A percentile compares a stretch with the other conserved stretches of the same genome.
phyloP scores from a whole-genome alignment of 2,797 vertebrate species.

The Chloroceryle amazona region DNA sequence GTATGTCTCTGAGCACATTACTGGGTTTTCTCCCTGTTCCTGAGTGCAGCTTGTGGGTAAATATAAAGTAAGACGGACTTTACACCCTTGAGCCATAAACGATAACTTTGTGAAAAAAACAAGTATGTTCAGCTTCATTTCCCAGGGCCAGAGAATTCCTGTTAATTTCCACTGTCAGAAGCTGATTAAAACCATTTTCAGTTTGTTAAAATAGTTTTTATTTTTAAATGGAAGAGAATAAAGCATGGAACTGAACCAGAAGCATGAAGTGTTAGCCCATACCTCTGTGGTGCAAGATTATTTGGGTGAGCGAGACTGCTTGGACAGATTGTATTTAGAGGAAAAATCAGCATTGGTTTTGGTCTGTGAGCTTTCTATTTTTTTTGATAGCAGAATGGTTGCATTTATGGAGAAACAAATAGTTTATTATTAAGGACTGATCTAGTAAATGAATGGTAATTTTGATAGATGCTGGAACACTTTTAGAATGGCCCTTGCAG shows the following conservation, averaged over 20 bases:
- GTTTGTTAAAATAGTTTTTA: not conserved
- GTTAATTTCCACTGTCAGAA: not conserved
- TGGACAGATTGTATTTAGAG: not conserved
- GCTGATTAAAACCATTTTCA: not conserved
- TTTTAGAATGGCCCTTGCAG: not conserved
- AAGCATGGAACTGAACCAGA: not conserved
- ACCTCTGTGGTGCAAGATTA: not conserved
- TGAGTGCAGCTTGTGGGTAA: not conserved
- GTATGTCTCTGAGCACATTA: not conserved
- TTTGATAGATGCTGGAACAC: not conserved
- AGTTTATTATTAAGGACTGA: not conserved
- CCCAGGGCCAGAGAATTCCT: not conserved
- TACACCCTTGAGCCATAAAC: rapidly evolving
- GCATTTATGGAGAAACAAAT: not conserved
- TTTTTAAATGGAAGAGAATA: not conserved
- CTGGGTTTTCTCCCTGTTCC: not conserved
- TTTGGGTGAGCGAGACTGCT: not conserved
- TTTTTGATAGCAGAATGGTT: not conserved
- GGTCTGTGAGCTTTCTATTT: not conserved
- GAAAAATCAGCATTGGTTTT: not conserved
- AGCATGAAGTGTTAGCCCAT: not conserved
- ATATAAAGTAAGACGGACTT: not conserved
- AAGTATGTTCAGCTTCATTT: rapidly evolving
- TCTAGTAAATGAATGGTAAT: not conserved
- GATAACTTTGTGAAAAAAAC: not conserved